phyloP scores from a whole-genome alignment of 2,113 vertebrate genomes.

The Caranx ignobilis region DNA sequence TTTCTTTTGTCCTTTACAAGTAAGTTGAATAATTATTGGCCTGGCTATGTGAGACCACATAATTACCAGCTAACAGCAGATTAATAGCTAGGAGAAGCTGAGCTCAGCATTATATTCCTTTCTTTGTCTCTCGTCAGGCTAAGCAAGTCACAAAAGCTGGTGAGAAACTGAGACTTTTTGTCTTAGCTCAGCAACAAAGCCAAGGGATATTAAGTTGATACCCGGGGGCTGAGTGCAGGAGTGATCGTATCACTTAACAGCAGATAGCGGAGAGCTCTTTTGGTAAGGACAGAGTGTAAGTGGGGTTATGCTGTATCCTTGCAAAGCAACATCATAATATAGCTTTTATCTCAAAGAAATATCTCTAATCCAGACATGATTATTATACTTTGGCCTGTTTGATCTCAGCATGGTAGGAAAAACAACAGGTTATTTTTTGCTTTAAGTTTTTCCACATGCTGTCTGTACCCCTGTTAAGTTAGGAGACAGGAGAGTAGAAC shows the following conservation, averaged over 20 bases:
- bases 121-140: conserved; percentile 23
- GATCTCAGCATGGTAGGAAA: not conserved
- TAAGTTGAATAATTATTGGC: conserved; percentile 17
- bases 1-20: conserved; percentile 35
- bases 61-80: conserved; percentile 28
- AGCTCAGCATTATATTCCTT: conserved; percentile 43
- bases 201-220: conserved; percentile 16
- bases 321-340: conserved; percentile 1
- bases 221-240: conserved; percentile 7
- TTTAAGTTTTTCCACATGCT: not conserved
- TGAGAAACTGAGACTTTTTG: conserved; percentile 21
- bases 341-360: not conserved
- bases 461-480: not conserved
- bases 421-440: not conserved
- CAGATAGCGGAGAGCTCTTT: conserved; percentile 8
- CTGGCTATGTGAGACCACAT: too few species aligned
- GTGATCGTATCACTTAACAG: conserved; percentile 28
- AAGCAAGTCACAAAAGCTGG: conserved; percentile 8
- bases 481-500: not conserved
- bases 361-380: not conserved
- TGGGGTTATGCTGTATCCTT: not conserved
- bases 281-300: conserved; percentile 8
- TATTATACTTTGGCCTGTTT: not conserved
- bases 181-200: conserved; percentile 46
- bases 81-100: conserved; percentile 27